Percentiles rank a stretch among this genome's conserved stretches.
Conservation (phyloP, 1,140 invertebrate species). For the Araneus ventricosus region DNA sequence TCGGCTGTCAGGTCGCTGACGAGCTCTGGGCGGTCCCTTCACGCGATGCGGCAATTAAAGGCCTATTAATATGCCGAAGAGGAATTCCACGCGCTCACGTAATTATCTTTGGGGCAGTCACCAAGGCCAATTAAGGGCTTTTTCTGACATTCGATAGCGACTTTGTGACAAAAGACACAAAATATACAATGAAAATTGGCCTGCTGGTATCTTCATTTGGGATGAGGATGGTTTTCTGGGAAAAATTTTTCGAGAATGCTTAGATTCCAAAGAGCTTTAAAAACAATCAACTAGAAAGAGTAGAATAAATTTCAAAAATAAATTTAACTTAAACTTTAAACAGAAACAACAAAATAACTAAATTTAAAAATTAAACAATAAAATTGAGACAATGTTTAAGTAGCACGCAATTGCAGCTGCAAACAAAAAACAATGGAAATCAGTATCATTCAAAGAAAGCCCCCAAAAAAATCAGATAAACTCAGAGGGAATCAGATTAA, state of each 20-base stretch:
- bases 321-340: too few relatives aligned
- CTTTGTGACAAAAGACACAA: background rate
- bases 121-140: background rate
- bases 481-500: too few relatives aligned
- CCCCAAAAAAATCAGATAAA: too few relatives aligned
- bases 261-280: too few relatives aligned
- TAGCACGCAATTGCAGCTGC: too few relatives aligned
- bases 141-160: background rate
- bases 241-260: background rate
- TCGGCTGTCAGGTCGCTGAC: conserved; percentile 9
- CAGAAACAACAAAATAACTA: too few relatives aligned
- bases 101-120: background rate
- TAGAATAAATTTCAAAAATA: too few relatives aligned
- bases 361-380: too few relatives aligned
- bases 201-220: background rate
- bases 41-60: conserved; percentile 42
- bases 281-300: too few relatives aligned
- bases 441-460: too few relatives aligned
- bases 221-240: background rate
- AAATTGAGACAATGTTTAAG: too few relatives aligned
- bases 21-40: background rate
- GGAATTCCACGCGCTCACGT: background rate
- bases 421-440: too few relatives aligned
- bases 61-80: background rate
- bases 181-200: background rate